A percentile compares a stretch with the other conserved stretches of the same genome.
These are phyloP conservation scores for Haemorhous mexicanus DNA, from an alignment of 2,113 vertebrate species.

Conservation along the genomic window DNA sequence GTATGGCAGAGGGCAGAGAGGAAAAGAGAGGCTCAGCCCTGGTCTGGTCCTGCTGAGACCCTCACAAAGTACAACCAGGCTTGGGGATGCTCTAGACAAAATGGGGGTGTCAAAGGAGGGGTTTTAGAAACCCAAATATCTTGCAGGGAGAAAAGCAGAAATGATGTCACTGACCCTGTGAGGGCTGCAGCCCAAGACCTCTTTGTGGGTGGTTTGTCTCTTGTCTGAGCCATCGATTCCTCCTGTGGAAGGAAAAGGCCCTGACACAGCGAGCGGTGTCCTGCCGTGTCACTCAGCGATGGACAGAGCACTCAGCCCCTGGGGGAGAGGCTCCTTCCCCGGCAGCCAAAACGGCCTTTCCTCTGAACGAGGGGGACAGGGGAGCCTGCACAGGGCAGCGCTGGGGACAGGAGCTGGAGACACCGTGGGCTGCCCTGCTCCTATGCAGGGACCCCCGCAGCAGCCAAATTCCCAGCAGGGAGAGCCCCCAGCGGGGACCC, in stretches of 20 bases:
- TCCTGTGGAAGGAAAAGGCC: neutral
- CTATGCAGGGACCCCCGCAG: rapidly evolving
- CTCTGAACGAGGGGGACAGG: rapidly evolving
- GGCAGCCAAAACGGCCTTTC: neutral
- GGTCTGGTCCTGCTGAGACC: neutral
- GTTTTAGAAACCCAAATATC: neutral
- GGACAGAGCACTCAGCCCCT: neutral
- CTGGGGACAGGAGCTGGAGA: neutral
- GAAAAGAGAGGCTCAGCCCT: neutral
- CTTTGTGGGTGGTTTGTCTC: neutral
- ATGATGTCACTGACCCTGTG: neutral
- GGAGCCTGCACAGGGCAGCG: neutral
- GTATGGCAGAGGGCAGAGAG: neutral
- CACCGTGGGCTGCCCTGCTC: rapidly evolving
- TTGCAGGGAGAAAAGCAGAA: neutral
- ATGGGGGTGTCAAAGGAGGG: rapidly evolving
- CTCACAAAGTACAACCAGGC: neutral
- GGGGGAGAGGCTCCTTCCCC: neutral
- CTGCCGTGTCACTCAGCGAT: neutral
- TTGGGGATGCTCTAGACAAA: neutral
- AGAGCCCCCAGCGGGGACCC: rapidly evolving
- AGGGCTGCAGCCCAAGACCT: neutral
- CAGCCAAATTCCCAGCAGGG: neutral
- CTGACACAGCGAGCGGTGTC: rapidly evolving
- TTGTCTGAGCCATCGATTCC: neutral